These are phyloP conservation scores for Drosophila ironensis DNA, from an alignment of 1,140 invertebrate genomes.

Conservation along the genomic window DNA sequence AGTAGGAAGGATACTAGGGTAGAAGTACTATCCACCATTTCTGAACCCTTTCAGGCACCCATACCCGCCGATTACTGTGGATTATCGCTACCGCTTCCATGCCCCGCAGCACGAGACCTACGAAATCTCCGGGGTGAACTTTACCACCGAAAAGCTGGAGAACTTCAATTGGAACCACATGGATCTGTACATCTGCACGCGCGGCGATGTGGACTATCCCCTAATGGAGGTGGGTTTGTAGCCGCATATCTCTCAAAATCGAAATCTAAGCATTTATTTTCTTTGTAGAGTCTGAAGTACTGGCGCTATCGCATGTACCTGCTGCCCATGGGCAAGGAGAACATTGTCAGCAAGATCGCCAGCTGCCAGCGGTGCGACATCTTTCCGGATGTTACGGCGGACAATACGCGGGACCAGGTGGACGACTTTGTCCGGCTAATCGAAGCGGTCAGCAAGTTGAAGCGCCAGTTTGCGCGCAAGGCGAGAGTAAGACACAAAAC, in stretches of 20 bases:
- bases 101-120: constrained; percentile 96
- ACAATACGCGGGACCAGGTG: constrained; percentile 86
- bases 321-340: constrained; percentile 91
- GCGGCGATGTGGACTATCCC: constrained; percentile 94
- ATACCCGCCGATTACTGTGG: constrained; percentile 94
- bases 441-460: constrained; percentile 95
- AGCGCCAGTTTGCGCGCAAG: constrained; percentile 84
- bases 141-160: constrained; percentile 96
- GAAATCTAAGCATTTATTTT: constrained; percentile 11
- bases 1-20: constrained; percentile 16
- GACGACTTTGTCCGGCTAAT: constrained; percentile 93
- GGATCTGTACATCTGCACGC: constrained; percentile 97
- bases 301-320: constrained; percentile 96
- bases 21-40: neutral
- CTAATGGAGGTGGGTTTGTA: constrained; percentile 87
- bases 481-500: constrained; percentile 65
- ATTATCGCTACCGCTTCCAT: constrained; percentile 95
- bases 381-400: constrained; percentile 85
- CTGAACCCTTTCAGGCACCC: constrained; percentile 87
- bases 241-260: neutral
- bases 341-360: constrained; percentile 88
- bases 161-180: constrained; percentile 99
- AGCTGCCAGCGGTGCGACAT: constrained; percentile 90
- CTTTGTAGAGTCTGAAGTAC: constrained; percentile 93
- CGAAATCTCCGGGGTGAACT: constrained; percentile 96